Evolutionary conservation across 2,888 invertebrate species (phyloP), one percentile per base, ranked within the genome.

Genomic region (Agrotis ipsilon): DNA sequence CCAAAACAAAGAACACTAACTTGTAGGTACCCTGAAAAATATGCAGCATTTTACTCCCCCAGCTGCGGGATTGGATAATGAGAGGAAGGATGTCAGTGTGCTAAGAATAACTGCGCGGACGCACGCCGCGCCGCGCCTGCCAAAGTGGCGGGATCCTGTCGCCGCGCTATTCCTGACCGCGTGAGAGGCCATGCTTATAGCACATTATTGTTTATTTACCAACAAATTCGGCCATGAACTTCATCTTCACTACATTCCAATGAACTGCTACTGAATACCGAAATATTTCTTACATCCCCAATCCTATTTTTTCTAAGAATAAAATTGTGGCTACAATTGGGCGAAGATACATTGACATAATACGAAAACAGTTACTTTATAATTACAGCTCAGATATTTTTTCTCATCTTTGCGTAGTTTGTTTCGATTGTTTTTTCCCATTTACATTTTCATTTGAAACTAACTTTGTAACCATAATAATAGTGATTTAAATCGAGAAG

Each of bases 11-110:
- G 39, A 11, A 39, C 39, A 11, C 11, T 39, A 39, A 39, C 39
- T 39, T 39, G 39, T 39, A 39, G 39, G 39, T 39, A 39, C 39
- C 0, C 39, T 9, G 39, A 11, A 39, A 57, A 21, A 45, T 6
- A 32, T 46, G 72, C 51, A 55, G 67, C 80, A 76, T 80, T 66
- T 68, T 80, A 72, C 21, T 7, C 1, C 5, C 1, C 11, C 32
- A 66, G 14, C 49, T 51, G 32, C 57, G 18, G 51, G 73, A 89
- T 88, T 88, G 84, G 77, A 89, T 87, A 86, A 89, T 86, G 72
- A 63, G 32, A 32, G 72, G 84, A 81, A 83, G 80, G 72, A 77
- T 82, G 84, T 77, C 61, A 72, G 69, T 62, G 70, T 39, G 60
- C 82, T 75, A 79, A 79, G 81, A 82, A 81, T 81, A 81, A 49